phyloP scores from a whole-genome alignment of 2,797 vertebrate genomes.

The Siniperca undulata region DNA sequence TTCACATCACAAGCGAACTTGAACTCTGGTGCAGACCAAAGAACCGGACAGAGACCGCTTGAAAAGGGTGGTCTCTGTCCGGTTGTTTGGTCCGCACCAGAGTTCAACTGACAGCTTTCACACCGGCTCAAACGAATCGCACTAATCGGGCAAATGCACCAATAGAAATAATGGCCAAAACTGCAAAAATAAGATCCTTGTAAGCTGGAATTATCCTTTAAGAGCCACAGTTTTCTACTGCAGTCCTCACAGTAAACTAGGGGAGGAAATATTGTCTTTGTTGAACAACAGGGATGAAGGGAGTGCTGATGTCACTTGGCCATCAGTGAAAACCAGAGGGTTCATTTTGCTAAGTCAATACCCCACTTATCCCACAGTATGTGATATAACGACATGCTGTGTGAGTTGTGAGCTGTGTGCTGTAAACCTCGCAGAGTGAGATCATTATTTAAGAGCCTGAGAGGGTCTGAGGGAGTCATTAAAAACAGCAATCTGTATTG shows the following conservation, averaged over 20 bases:
- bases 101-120: too few relatives aligned
- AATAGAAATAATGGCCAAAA: too few relatives aligned
- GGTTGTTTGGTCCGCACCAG: too few relatives aligned
- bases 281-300: neutral
- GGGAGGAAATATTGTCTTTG: neutral
- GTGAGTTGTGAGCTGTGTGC: constrained; percentile 56
- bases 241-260: neutral
- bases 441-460: constrained; percentile 66
- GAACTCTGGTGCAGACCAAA: too few relatives aligned
- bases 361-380: constrained; percentile 54
- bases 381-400: constrained; percentile 50
- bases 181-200: neutral
- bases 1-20: too few relatives aligned
- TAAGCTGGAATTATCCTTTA: neutral
- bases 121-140: too few relatives aligned
- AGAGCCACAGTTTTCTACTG: too few relatives aligned
- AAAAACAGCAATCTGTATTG: constrained; percentile 56
- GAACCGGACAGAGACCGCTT: too few relatives aligned
- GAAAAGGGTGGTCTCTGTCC: too few relatives aligned
- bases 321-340: constrained; percentile 27
- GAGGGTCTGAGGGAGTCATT: constrained; percentile 58
- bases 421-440: constrained; percentile 45
- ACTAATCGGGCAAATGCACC: too few relatives aligned
- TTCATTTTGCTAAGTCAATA: constrained; percentile 50
- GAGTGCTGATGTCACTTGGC: constrained; percentile 18